Evolutionary conservation across 1,140 invertebrate genomes (phyloP), one percentile per base, ranked within the genome.

Genomic region (Zaprionus lachaisei): DNA sequence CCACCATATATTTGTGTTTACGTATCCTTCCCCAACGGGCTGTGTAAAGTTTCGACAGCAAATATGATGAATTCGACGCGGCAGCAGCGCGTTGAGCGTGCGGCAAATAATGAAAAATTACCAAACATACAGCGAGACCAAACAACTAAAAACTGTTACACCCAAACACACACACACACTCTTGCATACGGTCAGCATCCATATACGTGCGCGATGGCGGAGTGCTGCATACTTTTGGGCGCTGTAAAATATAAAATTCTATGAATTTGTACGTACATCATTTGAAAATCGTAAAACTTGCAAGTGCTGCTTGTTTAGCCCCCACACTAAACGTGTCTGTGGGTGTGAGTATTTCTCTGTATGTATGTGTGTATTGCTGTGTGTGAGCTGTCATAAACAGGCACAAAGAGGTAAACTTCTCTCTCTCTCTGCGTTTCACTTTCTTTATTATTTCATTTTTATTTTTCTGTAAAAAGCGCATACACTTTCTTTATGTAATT

Each of bases 261-360:
- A 90, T 90, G 85, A 90, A 90, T 90, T 90, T 90, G 86, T 90
- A 90, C 85, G 86, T 90, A 91, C 85, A 90, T 85, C 85, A 90
- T 90, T 91, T 90, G 85, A 91, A 82, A 90, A 90, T 90, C 85
- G 85, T 90, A 90, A 90, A 90, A 90, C 79, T 90, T 90, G 85
- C 85, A 80, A 85, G 85, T 90, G 81, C 70, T 81, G 74, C 78
- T 69, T 77, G 74, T 65, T 76, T 70, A 72, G 73, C 17, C 62
- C 47, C 12, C 24, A 17, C 26, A 44, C 22, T 58, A 12, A 49
- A 12, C 61, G 69, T 57, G 24, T 58, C 20, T 49, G 41, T 56
- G 51, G 56, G 56, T 67, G 66, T 67, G 51, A 14, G 37, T 15
- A 5, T n/a, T 15, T 5, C 15, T 5, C 65, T 54, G 20, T 55